Conservation (phyloP, 2,888 invertebrate species). For the Ophonus ardosiacus region DNA sequence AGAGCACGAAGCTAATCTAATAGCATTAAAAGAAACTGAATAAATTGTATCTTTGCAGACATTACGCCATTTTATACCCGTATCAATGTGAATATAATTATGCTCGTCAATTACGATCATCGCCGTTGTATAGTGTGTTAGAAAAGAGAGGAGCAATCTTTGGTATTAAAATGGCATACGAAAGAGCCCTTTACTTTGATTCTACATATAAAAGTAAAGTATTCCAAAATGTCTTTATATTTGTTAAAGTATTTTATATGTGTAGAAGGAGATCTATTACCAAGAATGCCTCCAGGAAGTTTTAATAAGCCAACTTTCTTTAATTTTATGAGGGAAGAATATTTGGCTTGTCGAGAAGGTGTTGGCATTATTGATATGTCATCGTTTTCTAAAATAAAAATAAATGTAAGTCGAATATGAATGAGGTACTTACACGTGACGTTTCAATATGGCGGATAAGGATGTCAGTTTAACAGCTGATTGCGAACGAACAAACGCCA, state of each 20-base stretch:
- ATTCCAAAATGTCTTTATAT: constrained; percentile 7
- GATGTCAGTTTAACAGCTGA: too few relatives aligned
- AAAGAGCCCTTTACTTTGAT: constrained; percentile 84
- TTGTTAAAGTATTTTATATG: neutral
- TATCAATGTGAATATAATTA: constrained; percentile 81
- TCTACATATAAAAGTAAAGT: constrained; percentile 77
- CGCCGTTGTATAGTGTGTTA: constrained; percentile 83
- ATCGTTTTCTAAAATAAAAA: constrained; percentile 86
- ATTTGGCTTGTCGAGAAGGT: constrained; percentile 85
- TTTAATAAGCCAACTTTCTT: constrained; percentile 85
- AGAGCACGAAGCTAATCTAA: neutral
- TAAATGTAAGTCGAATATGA: constrained; percentile 77
- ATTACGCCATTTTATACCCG: constrained; percentile 79
- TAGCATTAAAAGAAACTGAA: neutral
- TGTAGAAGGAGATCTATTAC: constrained; percentile 74
- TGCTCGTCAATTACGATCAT: constrained; percentile 81
- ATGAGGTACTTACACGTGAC: too few relatives aligned
- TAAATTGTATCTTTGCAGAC: constrained; percentile 70
- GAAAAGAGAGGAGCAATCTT: constrained; percentile 82
- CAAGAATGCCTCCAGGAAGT: constrained; percentile 79
- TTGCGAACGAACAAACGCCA: too few relatives aligned
- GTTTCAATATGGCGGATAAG: too few relatives aligned
- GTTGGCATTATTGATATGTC: constrained; percentile 89
- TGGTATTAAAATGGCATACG: constrained; percentile 85
- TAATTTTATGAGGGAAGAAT: constrained; percentile 83